Base-by-base conservation (phyloP, 1,140 invertebrate species). In the Aphaenogaster floridana region DNA sequence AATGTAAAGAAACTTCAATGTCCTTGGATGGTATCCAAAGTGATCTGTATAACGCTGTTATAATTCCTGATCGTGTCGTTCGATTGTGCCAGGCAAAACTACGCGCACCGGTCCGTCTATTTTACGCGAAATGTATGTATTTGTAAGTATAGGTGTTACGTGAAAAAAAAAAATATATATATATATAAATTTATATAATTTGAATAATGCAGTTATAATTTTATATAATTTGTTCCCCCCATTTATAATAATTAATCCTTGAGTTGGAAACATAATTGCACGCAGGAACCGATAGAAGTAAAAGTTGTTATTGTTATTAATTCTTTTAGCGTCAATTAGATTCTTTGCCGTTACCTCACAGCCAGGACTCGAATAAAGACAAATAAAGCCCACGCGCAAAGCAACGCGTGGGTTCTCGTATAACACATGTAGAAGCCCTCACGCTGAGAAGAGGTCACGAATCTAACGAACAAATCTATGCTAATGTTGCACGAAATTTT, bases 71-170 rank as follows among this genome's bases (percentile, higher is more conserved):
- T 81, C 77, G 79, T 74, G 45, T 81, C 85, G 61, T 66, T 63
- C 68, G 17, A 72, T 71, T 78, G 71, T 90, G 71, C 84, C 77
- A 89, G 88, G 88, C 72, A 71, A 78, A 89, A 83, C 66, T 89
- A 90, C 63, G 77, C 57, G 61, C 71, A 50, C 21, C 83, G 59
- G 21, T 17, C 68, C 76, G 80, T 87, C 81, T 72, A 64, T 34
- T 72, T 88, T 79, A 63, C 34, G 3, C 13, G 11, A 64, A 66
- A 54, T 4, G 21, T 28, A 21, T 28, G 21, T 39, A 61, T 61
- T 64, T 36, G 36, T 13, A 57, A 21, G n/a, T 54, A 57, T 74
- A 57, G 28, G 28, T 39, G 11, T 42, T 48, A 8, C 52, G 5
- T 21, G 34, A 21, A n/a, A n/a, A n/a, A n/a, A n/a, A n/a, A n/a